Percentiles rank a stretch among this genome's conserved stretches.
These are phyloP conservation scores for Argya squamiceps DNA, from an alignment of 2,797 vertebrate species.

Conservation along the genomic window DNA sequence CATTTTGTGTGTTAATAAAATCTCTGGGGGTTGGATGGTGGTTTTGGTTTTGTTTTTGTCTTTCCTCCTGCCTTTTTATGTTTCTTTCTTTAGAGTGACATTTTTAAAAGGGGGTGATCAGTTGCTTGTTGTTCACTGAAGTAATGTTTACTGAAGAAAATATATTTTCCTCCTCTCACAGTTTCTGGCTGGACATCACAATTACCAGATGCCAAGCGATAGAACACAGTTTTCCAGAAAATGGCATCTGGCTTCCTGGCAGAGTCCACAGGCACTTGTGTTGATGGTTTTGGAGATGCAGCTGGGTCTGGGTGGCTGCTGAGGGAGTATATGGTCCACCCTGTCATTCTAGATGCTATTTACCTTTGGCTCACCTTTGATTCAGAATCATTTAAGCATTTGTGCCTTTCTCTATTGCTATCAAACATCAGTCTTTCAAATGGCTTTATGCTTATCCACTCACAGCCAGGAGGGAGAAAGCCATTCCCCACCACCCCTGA, in stretches of 20 bases:
- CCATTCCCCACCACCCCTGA: neutral
- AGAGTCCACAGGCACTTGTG: neutral
- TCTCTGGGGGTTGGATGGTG: neutral
- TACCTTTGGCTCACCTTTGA: slow-evolving; percentile 68
- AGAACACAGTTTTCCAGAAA: slow-evolving; percentile 50
- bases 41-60: neutral
- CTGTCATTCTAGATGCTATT: slow-evolving; percentile 42
- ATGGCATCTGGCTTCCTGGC: slow-evolving; percentile 58
- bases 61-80: neutral
- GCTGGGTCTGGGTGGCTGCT: slow-evolving; percentile 24
- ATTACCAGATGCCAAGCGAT: slow-evolving; percentile 27
- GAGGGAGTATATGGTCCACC: slow-evolving; percentile 1
- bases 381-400: slow-evolving; percentile 33
- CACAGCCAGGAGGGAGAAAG: neutral
- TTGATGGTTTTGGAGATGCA: slow-evolving; percentile 40
- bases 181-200: slow-evolving; percentile 47
- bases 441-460: neutral
- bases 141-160: slow-evolving; percentile 4
- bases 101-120: neutral
- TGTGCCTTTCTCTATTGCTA: neutral
- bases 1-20: neutral
- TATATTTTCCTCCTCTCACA: neutral
- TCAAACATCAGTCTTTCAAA: slow-evolving; percentile 2
- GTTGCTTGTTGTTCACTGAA: slow-evolving; percentile 6
- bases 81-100: neutral